Base-by-base conservation (phyloP, 2,113 vertebrate genomes). In the Hypanus sabinus region DNA sequence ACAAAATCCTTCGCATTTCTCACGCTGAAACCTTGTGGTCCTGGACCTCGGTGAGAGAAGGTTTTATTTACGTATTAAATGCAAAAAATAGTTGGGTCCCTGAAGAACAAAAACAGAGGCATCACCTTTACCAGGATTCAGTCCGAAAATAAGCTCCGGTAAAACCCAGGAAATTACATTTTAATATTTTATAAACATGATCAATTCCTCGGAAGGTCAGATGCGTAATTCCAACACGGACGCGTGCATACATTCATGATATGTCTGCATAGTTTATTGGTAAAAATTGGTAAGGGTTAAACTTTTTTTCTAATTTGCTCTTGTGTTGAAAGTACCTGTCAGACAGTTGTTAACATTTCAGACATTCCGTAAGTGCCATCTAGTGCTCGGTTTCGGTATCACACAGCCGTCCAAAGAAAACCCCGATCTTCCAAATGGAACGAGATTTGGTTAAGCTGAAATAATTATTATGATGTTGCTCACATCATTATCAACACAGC, bases 381-480 rank as follows among this genome's bases (percentile, higher is more conserved):
- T 90, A 90, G 85, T 90, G 85, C 14, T 68, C 11, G 2, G 16
- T 65, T 90, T 7, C 60, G 60, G 60, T 90, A 90, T 33, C 30
- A n/a, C 85, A 68, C 30, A 65, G 12, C 60, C 60, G 30, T 20
- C 60, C 60, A 68, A 90, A 90, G 65, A 30, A 30, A 90, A 90
- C n/a, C 60, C n/a, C 60, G 85, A 68, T 30, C 85, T 65, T 90
- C 14, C 60, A 65, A 90, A 90, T 33, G 85, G 85, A 90, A 90
- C 85, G 85, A 90, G 85, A 90, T 90, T 90, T 90, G 85, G 85
- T 90, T 90, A 88, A 88, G 85, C 33, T 90, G 5, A 60, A 90
- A 90, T 65, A 33, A 65, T 85, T 68, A 68, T 68, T 68, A 36
- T 68, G 60, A 62, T 90, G 85, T 62, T 68, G 85, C 62, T 90